phyloP scores from a whole-genome alignment of 2,113 vertebrate genomes.

The Triplophysa rosa region DNA sequence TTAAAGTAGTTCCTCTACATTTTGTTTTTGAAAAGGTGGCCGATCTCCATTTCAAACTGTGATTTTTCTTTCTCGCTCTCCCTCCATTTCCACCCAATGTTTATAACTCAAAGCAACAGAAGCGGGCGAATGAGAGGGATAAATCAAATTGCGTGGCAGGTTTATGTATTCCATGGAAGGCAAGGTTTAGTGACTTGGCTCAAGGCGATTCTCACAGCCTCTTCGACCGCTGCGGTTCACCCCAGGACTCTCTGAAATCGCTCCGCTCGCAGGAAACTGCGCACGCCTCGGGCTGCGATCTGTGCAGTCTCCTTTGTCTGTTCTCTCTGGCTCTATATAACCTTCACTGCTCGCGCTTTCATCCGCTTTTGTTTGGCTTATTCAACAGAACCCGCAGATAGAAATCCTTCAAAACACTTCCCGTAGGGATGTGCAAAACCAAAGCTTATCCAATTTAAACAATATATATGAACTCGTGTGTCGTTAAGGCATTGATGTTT shows the following conservation, averaged over 20 bases:
- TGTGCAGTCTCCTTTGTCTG: neutral
- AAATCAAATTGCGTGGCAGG: constrained; percentile 46
- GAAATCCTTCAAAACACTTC: neutral
- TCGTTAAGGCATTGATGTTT: too few relatives aligned
- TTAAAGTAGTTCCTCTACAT: constrained; percentile 7
- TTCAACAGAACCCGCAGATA: neutral
- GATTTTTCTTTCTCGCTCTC: constrained; percentile 32
- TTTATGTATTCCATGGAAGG: constrained; percentile 45
- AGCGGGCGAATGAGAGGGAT: constrained; percentile 35
- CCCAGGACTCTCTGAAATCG: constrained; percentile 32
- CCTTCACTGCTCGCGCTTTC: constrained; percentile 9
- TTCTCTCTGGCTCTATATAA: neutral
- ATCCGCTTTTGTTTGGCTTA: constrained; percentile 7
- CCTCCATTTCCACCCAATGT: constrained; percentile 36
- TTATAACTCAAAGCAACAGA: constrained; percentile 37
- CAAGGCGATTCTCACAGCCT: constrained; percentile 35
- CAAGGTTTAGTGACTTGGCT: constrained; percentile 43
- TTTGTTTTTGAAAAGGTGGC: constrained; percentile 44
- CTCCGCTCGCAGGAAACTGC: constrained; percentile 24
- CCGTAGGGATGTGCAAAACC: neutral
- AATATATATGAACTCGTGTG: too few relatives aligned
- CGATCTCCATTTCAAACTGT: constrained; percentile 22
- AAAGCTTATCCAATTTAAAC: too few relatives aligned
- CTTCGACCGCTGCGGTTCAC: constrained; percentile 40
- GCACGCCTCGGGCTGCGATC: constrained; percentile 5